Evolutionary conservation across 2,888 invertebrate species (phyloP), one percentile per base, ranked within the genome.

Genomic region (Ceriagrion tenellum): DNA sequence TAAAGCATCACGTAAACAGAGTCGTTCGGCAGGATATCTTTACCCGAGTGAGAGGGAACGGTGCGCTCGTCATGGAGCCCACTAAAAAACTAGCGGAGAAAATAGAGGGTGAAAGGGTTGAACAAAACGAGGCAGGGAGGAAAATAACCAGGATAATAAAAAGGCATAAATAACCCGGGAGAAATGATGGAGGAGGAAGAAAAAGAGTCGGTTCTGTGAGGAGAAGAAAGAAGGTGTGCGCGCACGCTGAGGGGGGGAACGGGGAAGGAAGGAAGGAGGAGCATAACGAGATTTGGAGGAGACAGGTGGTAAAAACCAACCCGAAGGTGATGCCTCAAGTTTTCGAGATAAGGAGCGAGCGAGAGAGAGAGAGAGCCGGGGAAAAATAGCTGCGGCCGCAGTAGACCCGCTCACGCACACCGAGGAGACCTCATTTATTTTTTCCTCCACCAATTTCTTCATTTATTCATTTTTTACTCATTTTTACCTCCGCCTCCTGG

Each of bases 291-390:
- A 69, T 93, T 93, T 93, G 69, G 56, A n/a, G 47, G 26, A 93
- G 93, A 93, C 69, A 74, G 93, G 93, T 74, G 93, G 93, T 93
- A 93, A 47, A 47, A 81, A 69, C 93, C 47, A 20, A 63, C 93
- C 69, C 69, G 93, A 93, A 93, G 74, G 93, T 93, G 93, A 93
- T 74, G 93, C 93, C 93, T 93, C 93, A 69, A 93, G 93, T 93
- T 93, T 93, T 40, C 35, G 74, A 93, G 93, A 69, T 93, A 93
- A 93, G 69, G 74, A 93, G 91, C 91, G 35, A 30, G 40, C 59
- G 30, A n/a, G 69, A 30, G 93, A 16, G 59, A 56, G 16, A 16
- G 8, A 56, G 56, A 56, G 12, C 16, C 20, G 10, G 20, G 59
- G 59, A 16, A 59, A 20, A 47, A 93, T 93, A 69, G 74, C 26